Evolutionary conservation across 2,888 invertebrate genomes (phyloP), one percentile per base, ranked within the genome.

Genomic region (Caenorhabditis uteleia): DNA sequence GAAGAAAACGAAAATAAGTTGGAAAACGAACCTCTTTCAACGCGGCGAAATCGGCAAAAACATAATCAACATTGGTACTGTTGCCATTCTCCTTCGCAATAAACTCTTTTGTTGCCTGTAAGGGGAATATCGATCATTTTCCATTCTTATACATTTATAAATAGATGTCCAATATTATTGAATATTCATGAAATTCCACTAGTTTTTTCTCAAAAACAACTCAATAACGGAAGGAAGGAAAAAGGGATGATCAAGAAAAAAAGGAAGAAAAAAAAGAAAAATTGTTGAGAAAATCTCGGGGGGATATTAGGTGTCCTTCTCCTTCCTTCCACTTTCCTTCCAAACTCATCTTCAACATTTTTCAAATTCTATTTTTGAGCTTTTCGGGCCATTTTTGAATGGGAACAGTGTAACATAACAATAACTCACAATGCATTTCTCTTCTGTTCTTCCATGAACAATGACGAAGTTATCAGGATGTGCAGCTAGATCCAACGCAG

Each of bases 391-490:
- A 36, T 6, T 36, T 29, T 33, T 5, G 16, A 33, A 33, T 7
- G n/a, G n/a, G n/a, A n/a, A n/a, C n/a, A n/a, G n/a, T n/a, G n/a
- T n/a, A 29, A 7, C 14, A 12, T 25, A 46, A 33, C 16, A 16
- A 10, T 27, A 40, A 55, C 57, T 46, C 18, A 69, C 68, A 58
- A 74, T 61, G 40, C 77, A 79, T 38, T 78, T 79, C n/a, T 70
- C 67, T 40, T 61, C 66, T 21, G 66, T 75, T 21, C 73, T 55
- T 21, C 82, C 80, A 58, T 82, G 80, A 25, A 80, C 67, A 45
- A 82, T 80, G 20, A 82, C 82, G 59, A 75, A 75, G 60, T 82
- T 80, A 29, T 78, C 73, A 5, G 74, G 74, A 62, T 75, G 72
- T 7, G 69, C 67, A 27, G 74, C 71, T 16, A 75, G 53, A 36